These are phyloP conservation scores for Geococcyx californianus DNA, from an alignment of 2,113 vertebrate genomes.

Conservation along the genomic window DNA sequence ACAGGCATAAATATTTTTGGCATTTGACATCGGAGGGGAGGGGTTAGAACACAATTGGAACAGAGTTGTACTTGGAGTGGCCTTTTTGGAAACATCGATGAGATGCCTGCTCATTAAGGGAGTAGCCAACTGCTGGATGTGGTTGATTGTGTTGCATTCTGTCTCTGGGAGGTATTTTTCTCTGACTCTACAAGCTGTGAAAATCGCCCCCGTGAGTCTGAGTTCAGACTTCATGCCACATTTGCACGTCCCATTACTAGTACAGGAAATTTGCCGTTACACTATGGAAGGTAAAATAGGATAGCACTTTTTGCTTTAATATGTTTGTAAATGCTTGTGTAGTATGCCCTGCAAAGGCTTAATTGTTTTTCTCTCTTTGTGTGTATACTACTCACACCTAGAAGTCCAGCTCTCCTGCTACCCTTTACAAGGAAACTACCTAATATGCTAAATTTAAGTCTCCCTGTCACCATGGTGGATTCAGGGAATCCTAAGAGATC, in stretches of 20 bases:
- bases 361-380: neutral
- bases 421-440: neutral
- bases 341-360: neutral
- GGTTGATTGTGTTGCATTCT: neutral
- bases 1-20: slow-evolving; percentile 1
- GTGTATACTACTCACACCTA: neutral
- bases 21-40: neutral
- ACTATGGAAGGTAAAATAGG: neutral
- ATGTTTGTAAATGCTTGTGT: neutral
- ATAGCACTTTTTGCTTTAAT: neutral
- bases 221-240: neutral
- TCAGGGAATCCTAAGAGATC: neutral
- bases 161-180: slow-evolving; percentile 3
- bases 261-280: neutral
- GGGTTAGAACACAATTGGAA: neutral
- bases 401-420: neutral
- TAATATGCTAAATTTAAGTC: neutral
- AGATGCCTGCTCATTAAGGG: neutral
- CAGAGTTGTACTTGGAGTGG: neutral
- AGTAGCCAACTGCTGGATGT: neutral
- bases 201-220: neutral
- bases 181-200: neutral
- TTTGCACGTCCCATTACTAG: neutral
- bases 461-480: neutral
- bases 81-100: neutral